Percentiles rank a stretch among this genome's conserved stretches.
Evolutionary conservation across 2,888 invertebrate genomes (phyloP).

Genomic region (Zygothrica quintamaculata): DNA sequence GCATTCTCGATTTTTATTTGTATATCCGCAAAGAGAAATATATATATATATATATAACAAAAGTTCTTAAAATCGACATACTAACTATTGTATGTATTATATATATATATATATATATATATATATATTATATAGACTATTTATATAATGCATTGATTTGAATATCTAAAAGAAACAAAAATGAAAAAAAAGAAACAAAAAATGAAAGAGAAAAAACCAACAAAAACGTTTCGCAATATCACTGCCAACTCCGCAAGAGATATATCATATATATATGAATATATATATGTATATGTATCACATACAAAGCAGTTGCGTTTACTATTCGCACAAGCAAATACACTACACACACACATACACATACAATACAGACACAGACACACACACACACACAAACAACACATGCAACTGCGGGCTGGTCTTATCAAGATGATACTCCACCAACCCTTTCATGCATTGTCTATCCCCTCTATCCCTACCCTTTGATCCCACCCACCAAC

Average conservation of each 20-base stretch:
- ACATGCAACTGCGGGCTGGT: constrained; percentile 46
- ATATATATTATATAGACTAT: constrained; percentile 52
- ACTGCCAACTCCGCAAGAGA: constrained; percentile 75
- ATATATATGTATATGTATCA: constrained; percentile 50
- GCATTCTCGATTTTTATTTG: too few relatives aligned
- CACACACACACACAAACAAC: constrained; percentile 7
- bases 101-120: constrained; percentile 31
- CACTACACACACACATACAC: constrained; percentile 12
- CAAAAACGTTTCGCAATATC: constrained; percentile 72
- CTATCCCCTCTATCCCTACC: too few relatives aligned
- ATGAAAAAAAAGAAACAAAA: constrained; percentile 3
- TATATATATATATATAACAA: constrained; percentile 1
- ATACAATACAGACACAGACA: constrained; percentile 1
- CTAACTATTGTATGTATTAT: constrained; percentile 32
- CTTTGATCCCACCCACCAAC: too few relatives aligned
- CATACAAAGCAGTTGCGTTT: constrained; percentile 55
- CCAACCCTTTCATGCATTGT: constrained; percentile 19
- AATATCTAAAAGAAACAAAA: constrained; percentile 43
- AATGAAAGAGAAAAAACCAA: constrained; percentile 12
- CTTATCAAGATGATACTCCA: constrained; percentile 44
- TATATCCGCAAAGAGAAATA: neutral
- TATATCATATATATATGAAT: constrained; percentile 43
- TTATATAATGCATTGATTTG: constrained; percentile 64
- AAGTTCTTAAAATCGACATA: constrained; percentile 36
- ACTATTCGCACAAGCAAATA: constrained; percentile 46